A percentile compares a stretch with the other conserved stretches of the same genome.
Conservation (phyloP, 1,140 invertebrate genomes). For the Halyomorpha halys region DNA sequence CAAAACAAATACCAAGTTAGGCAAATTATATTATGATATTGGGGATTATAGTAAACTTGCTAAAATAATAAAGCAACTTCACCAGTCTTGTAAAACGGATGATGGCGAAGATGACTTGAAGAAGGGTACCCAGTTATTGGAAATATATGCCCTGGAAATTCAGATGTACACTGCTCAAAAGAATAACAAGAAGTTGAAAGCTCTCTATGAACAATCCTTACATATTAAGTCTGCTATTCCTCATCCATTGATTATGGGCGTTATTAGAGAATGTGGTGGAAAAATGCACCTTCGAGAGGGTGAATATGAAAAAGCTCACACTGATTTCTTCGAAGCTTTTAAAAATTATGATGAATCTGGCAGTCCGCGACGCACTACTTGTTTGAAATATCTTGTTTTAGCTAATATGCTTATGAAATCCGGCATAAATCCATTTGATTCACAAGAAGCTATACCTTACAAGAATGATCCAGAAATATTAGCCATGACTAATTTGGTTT, state of each 20-base stretch:
- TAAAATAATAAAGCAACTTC: slow-evolving; percentile 94
- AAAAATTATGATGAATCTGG: slow-evolving; percentile 99
- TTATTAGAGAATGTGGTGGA: slow-evolving; percentile 97
- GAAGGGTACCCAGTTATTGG: slow-evolving; percentile 94
- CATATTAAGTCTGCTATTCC: slow-evolving; percentile 99
- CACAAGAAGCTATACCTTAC: slow-evolving; percentile 99
- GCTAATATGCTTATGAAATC: slow-evolving; percentile 99
- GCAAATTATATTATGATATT: slow-evolving; percentile 95
- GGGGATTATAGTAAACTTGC: slow-evolving; percentile 89
- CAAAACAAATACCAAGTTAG: slow-evolving; percentile 98
- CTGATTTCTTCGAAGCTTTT: slow-evolving; percentile 99
- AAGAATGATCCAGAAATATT: slow-evolving; percentile 99
- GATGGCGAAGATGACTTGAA: slow-evolving; percentile 98
- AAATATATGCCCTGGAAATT: slow-evolving; percentile 98
- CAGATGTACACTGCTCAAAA: slow-evolving; percentile 99
- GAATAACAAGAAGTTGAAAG: slow-evolving; percentile 98
- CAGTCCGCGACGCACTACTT: slow-evolving; percentile 92
- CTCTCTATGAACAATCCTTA: slow-evolving; percentile 94
- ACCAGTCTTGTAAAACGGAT: slow-evolving; percentile 96
- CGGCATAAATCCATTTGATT: slow-evolving; percentile 99
- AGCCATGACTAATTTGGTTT: slow-evolving; percentile 99
- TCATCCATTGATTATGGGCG: slow-evolving; percentile 98
- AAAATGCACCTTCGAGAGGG: slow-evolving; percentile 99
- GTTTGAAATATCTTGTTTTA: slow-evolving; percentile 95
- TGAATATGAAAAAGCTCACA: slow-evolving; percentile 97